Conservation (phyloP, 2,797 vertebrate species). For the Bovichtus diacanthus region DNA sequence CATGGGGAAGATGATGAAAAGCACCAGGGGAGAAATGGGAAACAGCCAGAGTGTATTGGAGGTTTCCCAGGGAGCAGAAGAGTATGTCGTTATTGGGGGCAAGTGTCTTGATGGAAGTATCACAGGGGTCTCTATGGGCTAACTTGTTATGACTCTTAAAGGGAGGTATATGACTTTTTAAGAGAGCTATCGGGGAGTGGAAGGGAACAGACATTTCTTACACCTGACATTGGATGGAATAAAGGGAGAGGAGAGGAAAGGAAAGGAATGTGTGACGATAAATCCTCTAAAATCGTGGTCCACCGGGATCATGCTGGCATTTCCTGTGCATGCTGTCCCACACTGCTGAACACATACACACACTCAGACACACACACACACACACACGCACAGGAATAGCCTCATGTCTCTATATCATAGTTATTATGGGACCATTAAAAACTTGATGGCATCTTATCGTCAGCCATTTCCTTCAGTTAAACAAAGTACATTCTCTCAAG, state of each 20-base stretch:
- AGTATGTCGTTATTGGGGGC: slow-evolving; percentile 63
- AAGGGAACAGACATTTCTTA: background rate
- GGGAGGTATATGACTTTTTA: slow-evolving; percentile 12
- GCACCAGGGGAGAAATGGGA: slow-evolving; percentile 52
- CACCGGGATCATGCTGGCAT: slow-evolving; percentile 81
- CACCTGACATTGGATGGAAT: background rate
- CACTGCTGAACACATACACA: slow-evolving; percentile 6
- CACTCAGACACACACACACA: slow-evolving; percentile 44
- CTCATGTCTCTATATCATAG: slow-evolving; percentile 33
- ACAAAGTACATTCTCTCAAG: slow-evolving; percentile 51
- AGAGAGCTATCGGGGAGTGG: background rate
- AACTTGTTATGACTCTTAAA: slow-evolving; percentile 44
- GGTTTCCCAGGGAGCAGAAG: slow-evolving; percentile 59
- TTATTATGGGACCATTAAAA: slow-evolving; percentile 54
- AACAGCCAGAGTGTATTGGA: slow-evolving; percentile 22
- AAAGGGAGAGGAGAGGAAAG: background rate
- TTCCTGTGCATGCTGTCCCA: slow-evolving; percentile 79
- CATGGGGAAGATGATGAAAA: slow-evolving; percentile 53
- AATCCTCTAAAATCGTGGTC: slow-evolving; percentile 64
- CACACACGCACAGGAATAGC: slow-evolving; percentile 25
- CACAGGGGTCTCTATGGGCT: slow-evolving; percentile 41
- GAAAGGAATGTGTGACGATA: slow-evolving; percentile 40
- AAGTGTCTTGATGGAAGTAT: slow-evolving; percentile 39
- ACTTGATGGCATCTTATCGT: slow-evolving; percentile 65
- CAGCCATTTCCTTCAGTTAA: slow-evolving; percentile 62